These are phyloP conservation scores for Holacanthus passer DNA, from an alignment of 2,113 vertebrate species.

Conservation along the genomic window DNA sequence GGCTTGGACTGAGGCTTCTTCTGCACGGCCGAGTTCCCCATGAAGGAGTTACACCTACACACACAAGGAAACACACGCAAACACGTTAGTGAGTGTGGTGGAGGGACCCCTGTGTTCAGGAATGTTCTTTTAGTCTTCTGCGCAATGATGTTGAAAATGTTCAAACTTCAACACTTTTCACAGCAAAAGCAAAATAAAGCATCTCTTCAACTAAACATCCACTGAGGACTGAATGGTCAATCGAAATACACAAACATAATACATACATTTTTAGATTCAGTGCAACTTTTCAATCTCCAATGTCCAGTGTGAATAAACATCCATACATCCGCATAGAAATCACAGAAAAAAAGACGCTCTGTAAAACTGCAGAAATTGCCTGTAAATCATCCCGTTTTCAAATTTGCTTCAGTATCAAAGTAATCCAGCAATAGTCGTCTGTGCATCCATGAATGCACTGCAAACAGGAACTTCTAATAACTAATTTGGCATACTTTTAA, in stretches of 20 bases:
- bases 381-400: not conserved
- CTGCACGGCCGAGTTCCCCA: slow-evolving; percentile 91
- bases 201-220: not conserved
- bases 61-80: slow-evolving; percentile 42
- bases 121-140: not conserved
- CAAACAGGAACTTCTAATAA: not conserved
- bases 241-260: not conserved
- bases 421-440: not conserved
- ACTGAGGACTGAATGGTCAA: not conserved
- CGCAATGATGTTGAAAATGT: not conserved
- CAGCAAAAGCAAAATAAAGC: not conserved
- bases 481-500: not conserved
- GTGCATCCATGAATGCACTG: not conserved
- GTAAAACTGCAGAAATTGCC: not conserved
- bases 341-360: not conserved
- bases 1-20: slow-evolving; percentile 96
- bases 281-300: not conserved
- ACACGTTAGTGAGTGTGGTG: not conserved
- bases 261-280: not conserved
- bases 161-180: not conserved
- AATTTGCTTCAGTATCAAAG: not conserved
- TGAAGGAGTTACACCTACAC: slow-evolving; percentile 96
- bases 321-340: not conserved
- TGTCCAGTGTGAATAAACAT: not conserved
- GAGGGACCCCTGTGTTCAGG: not conserved